Conservation (phyloP, 2,888 invertebrate species). For the Mythimna pallens region DNA sequence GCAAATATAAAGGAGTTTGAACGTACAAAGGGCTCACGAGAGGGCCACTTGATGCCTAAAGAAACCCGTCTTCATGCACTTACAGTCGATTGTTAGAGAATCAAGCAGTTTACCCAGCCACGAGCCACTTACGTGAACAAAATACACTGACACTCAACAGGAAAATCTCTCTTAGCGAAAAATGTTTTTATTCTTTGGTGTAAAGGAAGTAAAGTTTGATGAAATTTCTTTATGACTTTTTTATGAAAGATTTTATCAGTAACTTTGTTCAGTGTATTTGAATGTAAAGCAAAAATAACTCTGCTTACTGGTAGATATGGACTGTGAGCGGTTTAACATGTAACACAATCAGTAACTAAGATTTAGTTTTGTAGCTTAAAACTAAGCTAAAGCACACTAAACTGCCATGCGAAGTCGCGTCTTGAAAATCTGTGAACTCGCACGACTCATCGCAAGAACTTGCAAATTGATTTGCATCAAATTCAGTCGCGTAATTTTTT, state of each 20-base stretch:
- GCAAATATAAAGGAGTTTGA: slow-evolving; percentile 44
- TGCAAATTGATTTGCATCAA: too few relatives aligned
- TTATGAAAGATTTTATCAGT: slow-evolving; percentile 1
- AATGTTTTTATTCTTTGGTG: slow-evolving; percentile 30
- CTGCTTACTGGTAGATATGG: neutral
- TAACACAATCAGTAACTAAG: too few relatives aligned
- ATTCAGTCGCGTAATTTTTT: too few relatives aligned
- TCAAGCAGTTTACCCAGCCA: slow-evolving; percentile 61
- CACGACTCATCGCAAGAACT: too few relatives aligned
- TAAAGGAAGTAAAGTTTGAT: slow-evolving; percentile 16
- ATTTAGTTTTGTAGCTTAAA: too few relatives aligned
- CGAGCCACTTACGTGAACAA: slow-evolving; percentile 41
- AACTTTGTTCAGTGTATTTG: neutral
- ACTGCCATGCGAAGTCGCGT: too few relatives aligned
- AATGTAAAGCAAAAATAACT: neutral
- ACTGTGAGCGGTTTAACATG: neutral
- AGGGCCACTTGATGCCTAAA: slow-evolving; percentile 57
- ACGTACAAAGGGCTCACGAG: slow-evolving; percentile 50
- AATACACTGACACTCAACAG: slow-evolving; percentile 51
- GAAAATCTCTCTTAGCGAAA: slow-evolving; percentile 33
- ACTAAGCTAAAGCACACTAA: too few relatives aligned
- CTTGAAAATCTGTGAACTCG: too few relatives aligned
- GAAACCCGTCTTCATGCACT: slow-evolving; percentile 62
- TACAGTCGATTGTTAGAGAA: slow-evolving; percentile 59
- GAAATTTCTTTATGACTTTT: slow-evolving; percentile 10